Percentiles rank a stretch among this genome's conserved stretches.
These are phyloP conservation scores for Cygnus olor DNA, from an alignment of 2,797 vertebrate species.

Conservation along the genomic window DNA sequence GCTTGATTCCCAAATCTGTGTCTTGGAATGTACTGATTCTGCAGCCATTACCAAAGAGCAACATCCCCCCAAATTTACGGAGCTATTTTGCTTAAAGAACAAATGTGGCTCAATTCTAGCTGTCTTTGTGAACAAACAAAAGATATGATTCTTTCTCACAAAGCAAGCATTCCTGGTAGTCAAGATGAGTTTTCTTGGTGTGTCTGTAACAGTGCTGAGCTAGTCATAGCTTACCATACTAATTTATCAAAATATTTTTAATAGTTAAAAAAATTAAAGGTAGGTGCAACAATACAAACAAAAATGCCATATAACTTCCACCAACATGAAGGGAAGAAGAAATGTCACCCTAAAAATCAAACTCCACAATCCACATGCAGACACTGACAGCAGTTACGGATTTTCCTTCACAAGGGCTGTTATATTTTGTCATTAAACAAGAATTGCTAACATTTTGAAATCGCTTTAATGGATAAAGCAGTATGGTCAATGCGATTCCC, in stretches of 20 bases:
- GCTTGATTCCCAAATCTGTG: background rate
- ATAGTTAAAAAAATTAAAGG: background rate
- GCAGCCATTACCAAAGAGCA: background rate
- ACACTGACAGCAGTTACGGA: background rate
- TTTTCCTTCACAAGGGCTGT: background rate
- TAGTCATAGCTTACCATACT: background rate
- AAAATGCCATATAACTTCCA: background rate
- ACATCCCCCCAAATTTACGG: background rate
- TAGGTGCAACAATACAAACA: background rate
- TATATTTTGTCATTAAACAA: background rate
- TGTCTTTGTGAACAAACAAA: background rate
- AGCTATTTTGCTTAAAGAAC: background rate
- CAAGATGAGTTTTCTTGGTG: background rate
- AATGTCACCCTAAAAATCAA: background rate
- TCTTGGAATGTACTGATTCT: background rate
- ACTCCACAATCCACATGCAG: background rate
- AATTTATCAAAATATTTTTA: background rate
- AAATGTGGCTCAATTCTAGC: background rate
- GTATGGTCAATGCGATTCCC: background rate
- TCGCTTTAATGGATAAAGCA: background rate
- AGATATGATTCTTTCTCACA: background rate
- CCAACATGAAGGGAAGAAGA: background rate
- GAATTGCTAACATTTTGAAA: background rate
- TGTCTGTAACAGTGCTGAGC: background rate
- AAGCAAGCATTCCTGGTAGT: background rate